Evolutionary conservation across 2,113 vertebrate species (phyloP), one percentile per base, ranked within the genome.

Genomic region (Pleuronectes platessa): DNA sequence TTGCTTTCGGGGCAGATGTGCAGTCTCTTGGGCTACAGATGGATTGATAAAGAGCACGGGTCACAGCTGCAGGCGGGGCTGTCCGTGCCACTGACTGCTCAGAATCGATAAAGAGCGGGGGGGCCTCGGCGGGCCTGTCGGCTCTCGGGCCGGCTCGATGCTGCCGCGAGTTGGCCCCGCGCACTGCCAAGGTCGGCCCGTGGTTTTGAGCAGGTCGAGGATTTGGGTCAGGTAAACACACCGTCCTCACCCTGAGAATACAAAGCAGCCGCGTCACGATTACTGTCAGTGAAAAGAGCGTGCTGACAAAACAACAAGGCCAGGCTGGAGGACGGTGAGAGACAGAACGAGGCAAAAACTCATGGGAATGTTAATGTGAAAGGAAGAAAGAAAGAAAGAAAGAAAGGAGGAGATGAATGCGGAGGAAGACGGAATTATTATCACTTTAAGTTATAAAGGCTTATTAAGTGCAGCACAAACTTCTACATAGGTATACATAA

Each of bases 21-120:
- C 68, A 60, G 68, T 80, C 75, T 65, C 69, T 56, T 7, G 35
- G 60, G 65, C 60, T 68, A 58, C 65, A 59, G 37, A 59, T 68
- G 79, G 70, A 70, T 82, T 69, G 83, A 92, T 93, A 89, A 91
- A 87, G 86, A 89, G 78, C 83, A 24, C 60, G 58, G 90, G 89
- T 92, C 92, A 92, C 79, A 69, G 82, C 72, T 68, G 82, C 84
- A 78, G 82, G 63, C 37, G 10, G 76, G 76, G 72, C 73, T 37
- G 66, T 86, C 74, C 58, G 56, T 79, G 65, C 72, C 80, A 74
- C 79, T 66, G 86, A 74, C 89, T 82, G 82, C 84, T 82, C 88
- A 68, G 90, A 92, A 93, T 93, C 85, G 54, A 93, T 94, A 86
- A 90, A 86, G 68, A 91, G 87, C 5, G 26, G 26, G 26, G 58